Evolutionary conservation across 2,113 vertebrate genomes (phyloP).

Genomic region (Calyptomena viridis): DNA sequence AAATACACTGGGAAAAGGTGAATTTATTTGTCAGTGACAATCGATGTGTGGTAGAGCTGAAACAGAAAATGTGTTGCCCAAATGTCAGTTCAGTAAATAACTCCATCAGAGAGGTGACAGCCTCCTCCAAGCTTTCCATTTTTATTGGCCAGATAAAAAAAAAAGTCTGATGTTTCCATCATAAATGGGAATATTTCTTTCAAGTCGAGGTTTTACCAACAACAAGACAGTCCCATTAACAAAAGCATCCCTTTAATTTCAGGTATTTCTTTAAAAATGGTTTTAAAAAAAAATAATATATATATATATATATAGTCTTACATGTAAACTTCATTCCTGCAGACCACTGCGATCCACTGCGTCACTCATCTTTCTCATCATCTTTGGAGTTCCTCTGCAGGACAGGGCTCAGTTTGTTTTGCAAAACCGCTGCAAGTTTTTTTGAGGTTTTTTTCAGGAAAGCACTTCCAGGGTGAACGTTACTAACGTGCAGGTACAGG

Average conservation of each 20-base stretch:
- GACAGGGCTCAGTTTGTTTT: conserved; percentile 73
- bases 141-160: not conserved
- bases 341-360: not conserved
- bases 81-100: not conserved
- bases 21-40: not conserved
- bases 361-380: conserved; percentile 54
- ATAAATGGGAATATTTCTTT: not conserved
- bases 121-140: not conserved
- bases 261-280: not conserved
- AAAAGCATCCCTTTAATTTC: not conserved
- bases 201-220: not conserved
- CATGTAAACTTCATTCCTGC: conserved; percentile 24
- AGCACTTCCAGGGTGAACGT: conserved; percentile 72
- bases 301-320: not conserved
- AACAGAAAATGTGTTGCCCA: not conserved
- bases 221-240: not conserved
- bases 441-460: conserved; percentile 83
- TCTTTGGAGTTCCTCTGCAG: conserved; percentile 56
- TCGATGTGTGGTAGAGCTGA: not conserved
- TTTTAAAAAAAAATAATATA: conserved; percentile 25
- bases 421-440: conserved; percentile 76
- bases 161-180: not conserved
- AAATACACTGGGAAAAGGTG: not conserved
- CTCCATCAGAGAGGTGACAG: not conserved
- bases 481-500: conserved; percentile 77